Evolutionary conservation across 2,888 invertebrate species (phyloP), one percentile per base, ranked within the genome.

Genomic region (Lycaena phlaeas): DNA sequence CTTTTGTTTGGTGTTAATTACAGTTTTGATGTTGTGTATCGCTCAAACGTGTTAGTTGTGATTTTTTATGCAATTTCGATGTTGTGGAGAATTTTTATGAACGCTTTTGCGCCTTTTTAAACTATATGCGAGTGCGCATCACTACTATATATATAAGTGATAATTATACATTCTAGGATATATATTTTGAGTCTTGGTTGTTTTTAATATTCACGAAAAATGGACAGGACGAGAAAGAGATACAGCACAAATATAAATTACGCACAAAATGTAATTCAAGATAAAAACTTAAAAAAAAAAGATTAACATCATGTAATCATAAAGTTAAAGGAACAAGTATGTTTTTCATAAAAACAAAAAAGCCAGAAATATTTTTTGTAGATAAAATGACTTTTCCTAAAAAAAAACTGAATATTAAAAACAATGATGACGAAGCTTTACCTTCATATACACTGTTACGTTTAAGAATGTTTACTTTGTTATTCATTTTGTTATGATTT

Each of bases 21-120:
- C 51, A 48, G 50, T 56, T 57, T 61, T 54, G 54, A 44, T 55
- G 56, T 59, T 38, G 54, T 56, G 48, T 52, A 37, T 48, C 49
- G 61, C 61, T 64, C 61, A 76, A 62, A 58, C 38, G 54, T 67
- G 64, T 70, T 68, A 52, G 57, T 61, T 69, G 69, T 75, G 65
- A 61, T 68, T 66, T 65, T 71, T 67, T 66, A 61, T 53, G 64
- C 62, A 55, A 59, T 74, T 79, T 81, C 71, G 69, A 59, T 81
- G 79, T 81, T 70, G 76, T 78, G 68, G 52, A 62, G 50, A 61
- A n/a, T 59, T 73, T 76, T 75, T 78, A 66, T 69, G 61, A 75
- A 76, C 74, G 82, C 81, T 77, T 81, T 82, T 82, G 79, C 81
- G 79, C 74, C 64, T 69, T 73, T 77, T 67, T 74, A 12, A n/a